phyloP scores from a whole-genome alignment of 30 jellyfish, hydroid and myxozoan species.

The Hydractinia echinata region DNA sequence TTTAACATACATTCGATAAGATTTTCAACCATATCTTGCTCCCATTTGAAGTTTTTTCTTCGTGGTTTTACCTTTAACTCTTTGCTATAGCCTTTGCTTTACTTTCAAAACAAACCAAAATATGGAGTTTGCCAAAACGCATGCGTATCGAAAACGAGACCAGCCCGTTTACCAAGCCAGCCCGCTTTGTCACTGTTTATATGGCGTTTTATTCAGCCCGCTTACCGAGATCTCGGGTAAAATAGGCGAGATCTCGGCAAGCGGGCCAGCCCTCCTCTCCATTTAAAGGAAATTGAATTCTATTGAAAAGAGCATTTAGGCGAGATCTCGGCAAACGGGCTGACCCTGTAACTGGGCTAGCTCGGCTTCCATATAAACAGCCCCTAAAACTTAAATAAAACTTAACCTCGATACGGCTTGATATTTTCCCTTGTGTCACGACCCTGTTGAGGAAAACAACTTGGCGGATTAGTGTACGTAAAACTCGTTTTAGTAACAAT shows the following conservation, averaged over 20 bases:
- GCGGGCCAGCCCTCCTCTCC: constrained; percentile 1
- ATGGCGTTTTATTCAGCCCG: not conserved
- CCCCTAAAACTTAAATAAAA: too few relatives aligned
- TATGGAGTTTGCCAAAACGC: constrained; percentile 1
- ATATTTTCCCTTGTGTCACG: too few relatives aligned
- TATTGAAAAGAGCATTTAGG: not conserved
- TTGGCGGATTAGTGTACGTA: too few relatives aligned
- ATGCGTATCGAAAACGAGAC: constrained; percentile 8
- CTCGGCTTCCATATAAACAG: constrained; percentile 9
- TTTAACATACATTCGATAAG: not conserved
- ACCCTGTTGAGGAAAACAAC: too few relatives aligned
- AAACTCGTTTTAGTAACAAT: too few relatives aligned
- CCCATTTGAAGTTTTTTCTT: not conserved
- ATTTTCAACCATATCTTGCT: constrained; percentile 3
- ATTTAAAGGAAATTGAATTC: not conserved
- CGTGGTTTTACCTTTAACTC: not conserved
- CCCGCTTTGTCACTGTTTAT: constrained; percentile 4
- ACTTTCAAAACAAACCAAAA: not conserved
- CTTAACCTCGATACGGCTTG: too few relatives aligned
- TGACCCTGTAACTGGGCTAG: constrained; percentile 1
- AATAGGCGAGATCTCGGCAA: too few relatives aligned
- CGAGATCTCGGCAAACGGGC: constrained; percentile 1
- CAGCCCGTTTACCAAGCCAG: not conserved
- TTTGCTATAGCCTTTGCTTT: not conserved
- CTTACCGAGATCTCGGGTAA: constrained; percentile 6